Evolutionary conservation across 2,888 invertebrate genomes (phyloP), one percentile per base, ranked within the genome.

Genomic region (Drosophila vallismaia): DNA sequence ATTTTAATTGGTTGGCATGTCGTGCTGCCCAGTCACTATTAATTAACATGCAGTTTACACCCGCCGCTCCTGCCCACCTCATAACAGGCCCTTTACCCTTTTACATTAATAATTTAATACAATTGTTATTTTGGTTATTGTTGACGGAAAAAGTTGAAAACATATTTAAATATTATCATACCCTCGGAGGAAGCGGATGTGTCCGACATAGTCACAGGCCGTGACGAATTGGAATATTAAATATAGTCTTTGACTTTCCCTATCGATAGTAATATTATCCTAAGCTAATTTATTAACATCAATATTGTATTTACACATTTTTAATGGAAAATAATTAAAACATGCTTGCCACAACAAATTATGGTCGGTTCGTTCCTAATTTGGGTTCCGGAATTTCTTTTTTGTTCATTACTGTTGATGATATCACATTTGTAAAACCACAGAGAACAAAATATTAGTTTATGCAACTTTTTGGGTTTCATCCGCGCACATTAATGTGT

Each of bases 1-100:
- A 79, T 78, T 88, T 81, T 74, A 77, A 88, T 78, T 75, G 73
- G 77, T 76, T 79, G 77, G 59, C 73, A 81, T 76, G 75, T 66
- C 60, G 38, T 56, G 54, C 51, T 60, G 44, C 42, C 45, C 31
- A 63, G 81, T 74, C 74, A 63, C 62, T 71, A 68, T 81, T 86
- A 88, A 84, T 88, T 88, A 84, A 72, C 56, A 68, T 78, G 69
- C 60, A 71, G 71, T 67, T 67, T 74, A 4, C 49, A 38, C 63
- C 33, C 64, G 55, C 70, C 59, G 53, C 56, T 29, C 44, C 31
- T 0, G 28, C 14, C 29, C 28, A 1, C 14, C 14, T 14, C 14
- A 14, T 14, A 14, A 14, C 28, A 24, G 19, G 4, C 28, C 28
- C 28, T 36, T 57, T 5, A 8, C n/a, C 24, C 19, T 8, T 24